Conservation (phyloP, 2,797 vertebrate species). For the Clarias platycephalus region DNA sequence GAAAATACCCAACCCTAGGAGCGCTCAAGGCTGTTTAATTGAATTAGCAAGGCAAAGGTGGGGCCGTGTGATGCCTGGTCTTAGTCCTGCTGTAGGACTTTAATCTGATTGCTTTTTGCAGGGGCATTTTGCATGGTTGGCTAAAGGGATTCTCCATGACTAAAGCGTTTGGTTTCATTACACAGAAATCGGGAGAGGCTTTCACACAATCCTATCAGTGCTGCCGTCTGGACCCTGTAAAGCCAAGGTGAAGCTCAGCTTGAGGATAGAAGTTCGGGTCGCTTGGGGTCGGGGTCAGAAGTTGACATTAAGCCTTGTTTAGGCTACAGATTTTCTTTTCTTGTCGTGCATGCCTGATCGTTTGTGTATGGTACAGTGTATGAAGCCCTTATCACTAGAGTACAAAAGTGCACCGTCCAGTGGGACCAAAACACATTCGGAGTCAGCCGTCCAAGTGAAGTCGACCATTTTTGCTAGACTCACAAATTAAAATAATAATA, state of each 20-base stretch:
- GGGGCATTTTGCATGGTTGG: slow-evolving; percentile 53
- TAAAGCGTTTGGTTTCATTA: slow-evolving; percentile 60
- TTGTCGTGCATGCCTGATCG: neutral
- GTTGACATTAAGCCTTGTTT: slow-evolving; percentile 20
- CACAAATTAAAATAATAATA: neutral
- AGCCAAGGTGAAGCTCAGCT: slow-evolving; percentile 29
- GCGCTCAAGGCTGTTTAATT: slow-evolving; percentile 51
- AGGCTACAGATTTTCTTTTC: neutral
- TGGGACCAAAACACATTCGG: neutral
- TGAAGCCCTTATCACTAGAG: neutral
- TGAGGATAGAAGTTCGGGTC: slow-evolving; percentile 15
- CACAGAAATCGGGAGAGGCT: slow-evolving; percentile 51
- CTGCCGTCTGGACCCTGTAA: slow-evolving; percentile 39
- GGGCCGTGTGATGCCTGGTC: slow-evolving; percentile 43
- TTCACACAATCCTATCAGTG: slow-evolving; percentile 49
- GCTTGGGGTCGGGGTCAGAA: slow-evolving; percentile 27
- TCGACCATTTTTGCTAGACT: neutral
- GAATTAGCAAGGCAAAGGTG: slow-evolving; percentile 52
- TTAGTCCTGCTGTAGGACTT: slow-evolving; percentile 45
- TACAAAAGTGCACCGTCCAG: neutral
- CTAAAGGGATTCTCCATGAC: slow-evolving; percentile 57
- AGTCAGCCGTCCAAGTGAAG: neutral
- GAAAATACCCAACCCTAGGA: slow-evolving; percentile 37
- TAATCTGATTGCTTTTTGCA: slow-evolving; percentile 60
- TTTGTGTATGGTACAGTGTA: neutral